Percentiles rank a stretch among this genome's conserved stretches.
Conservation (phyloP, 2,797 vertebrate species). For the Coreius guichenoti region DNA sequence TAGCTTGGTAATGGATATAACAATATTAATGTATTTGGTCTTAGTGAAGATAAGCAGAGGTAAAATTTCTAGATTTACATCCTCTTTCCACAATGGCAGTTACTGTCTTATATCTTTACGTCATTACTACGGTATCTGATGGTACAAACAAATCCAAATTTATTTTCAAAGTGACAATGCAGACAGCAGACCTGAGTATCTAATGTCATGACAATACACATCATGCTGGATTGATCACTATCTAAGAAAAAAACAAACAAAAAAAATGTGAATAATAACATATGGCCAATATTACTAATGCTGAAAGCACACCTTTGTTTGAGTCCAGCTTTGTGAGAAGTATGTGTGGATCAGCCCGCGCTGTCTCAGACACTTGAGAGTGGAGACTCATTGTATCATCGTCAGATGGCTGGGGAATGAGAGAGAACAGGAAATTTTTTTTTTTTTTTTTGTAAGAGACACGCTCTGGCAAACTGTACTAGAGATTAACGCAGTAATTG, state of each 20-base stretch:
- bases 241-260: background rate
- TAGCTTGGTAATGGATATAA: background rate
- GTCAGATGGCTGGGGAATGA: slow-evolving; percentile 87
- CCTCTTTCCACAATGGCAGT: background rate
- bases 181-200: background rate
- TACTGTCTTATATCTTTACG: background rate
- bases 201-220: background rate
- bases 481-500: background rate
- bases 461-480: background rate
- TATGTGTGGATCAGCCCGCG: slow-evolving; percentile 86
- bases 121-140: background rate
- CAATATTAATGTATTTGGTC: background rate
- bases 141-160: background rate
- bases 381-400: slow-evolving; percentile 98
- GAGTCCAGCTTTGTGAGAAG: slow-evolving; percentile 87
- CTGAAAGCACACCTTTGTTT: slow-evolving; percentile 52
- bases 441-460: background rate
- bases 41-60: background rate
- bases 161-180: background rate
- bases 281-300: background rate
- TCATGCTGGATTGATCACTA: background rate
- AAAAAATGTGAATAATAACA: background rate
- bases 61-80: background rate
- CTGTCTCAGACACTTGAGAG: slow-evolving; percentile 96
- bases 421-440: background rate